Evolutionary conservation across 2,888 invertebrate genomes (phyloP).

Genomic region (Sceliomorpha sp.): DNA sequence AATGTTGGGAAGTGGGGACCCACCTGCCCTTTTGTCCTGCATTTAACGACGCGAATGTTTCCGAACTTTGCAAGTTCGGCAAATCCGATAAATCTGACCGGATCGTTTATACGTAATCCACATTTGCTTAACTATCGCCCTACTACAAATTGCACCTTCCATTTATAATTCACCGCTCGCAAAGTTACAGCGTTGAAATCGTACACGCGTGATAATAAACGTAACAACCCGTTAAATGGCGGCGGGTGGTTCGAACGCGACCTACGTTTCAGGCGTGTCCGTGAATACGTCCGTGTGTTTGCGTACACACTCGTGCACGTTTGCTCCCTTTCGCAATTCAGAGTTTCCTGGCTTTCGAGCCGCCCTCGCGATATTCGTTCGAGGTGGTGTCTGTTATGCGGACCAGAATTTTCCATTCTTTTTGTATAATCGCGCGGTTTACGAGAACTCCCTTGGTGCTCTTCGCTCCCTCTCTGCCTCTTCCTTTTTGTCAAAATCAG

Average conservation of each 20-base stretch:
- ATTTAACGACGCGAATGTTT: too few species aligned
- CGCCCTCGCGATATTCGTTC: conserved; percentile 3
- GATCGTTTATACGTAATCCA: conserved; percentile 13
- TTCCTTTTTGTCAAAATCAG: conserved; percentile 24
- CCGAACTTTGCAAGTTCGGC: too few species aligned
- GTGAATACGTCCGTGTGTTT: neutral
- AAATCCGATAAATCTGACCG: conserved; percentile 4
- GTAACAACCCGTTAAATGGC: conserved; percentile 27
- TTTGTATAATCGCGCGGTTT: conserved; percentile 14
- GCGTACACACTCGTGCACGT: neutral
- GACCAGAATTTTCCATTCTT: conserved; percentile 8
- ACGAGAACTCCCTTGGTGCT: conserved; percentile 19
- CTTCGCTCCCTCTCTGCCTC: conserved; percentile 1
- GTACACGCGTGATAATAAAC: conserved; percentile 26
- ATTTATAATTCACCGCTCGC: conserved; percentile 11
- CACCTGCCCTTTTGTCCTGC: too few species aligned
- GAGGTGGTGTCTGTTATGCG: conserved; percentile 18
- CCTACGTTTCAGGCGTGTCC: conserved; percentile 2
- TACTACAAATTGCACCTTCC: conserved; percentile 4
- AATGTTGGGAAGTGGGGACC: too few species aligned
- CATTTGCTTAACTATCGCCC: conserved; percentile 3
- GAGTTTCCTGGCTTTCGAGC: conserved; percentile 13
- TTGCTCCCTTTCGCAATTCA: conserved; percentile 16
- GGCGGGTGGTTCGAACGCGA: conserved; percentile 8
- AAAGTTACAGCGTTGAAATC: conserved; percentile 9